These are phyloP conservation scores for Eretmocerus hayati DNA, from an alignment of 2,888 invertebrate species.

Conservation along the genomic window DNA sequence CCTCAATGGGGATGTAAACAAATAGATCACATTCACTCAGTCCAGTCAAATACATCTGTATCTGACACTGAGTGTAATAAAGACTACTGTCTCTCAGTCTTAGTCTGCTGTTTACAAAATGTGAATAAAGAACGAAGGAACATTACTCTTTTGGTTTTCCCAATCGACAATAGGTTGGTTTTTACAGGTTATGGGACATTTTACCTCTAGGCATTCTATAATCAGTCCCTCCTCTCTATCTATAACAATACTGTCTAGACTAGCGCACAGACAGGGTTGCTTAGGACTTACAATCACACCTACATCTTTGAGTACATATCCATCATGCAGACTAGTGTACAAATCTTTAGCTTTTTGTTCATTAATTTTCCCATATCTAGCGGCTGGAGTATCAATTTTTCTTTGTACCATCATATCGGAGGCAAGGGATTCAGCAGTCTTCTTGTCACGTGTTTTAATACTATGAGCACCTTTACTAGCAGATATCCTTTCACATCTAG, in stretches of 20 bases:
- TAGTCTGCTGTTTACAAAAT: neutral
- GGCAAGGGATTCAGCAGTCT: conserved; percentile 12
- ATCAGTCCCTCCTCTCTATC: neutral
- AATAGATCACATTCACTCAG: conserved; percentile 1
- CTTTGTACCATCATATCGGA: conserved; percentile 12
- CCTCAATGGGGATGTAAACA: neutral
- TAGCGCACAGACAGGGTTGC: conserved; percentile 9
- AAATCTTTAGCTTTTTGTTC: conserved; percentile 10
- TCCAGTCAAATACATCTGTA: conserved; percentile 3
- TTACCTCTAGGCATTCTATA: neutral
- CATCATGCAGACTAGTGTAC: conserved; percentile 11
- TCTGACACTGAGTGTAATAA: conserved; percentile 1
- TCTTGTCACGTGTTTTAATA: conserved; percentile 15
- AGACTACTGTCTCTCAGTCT: neutral
- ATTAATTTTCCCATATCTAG: neutral
- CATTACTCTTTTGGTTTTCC: neutral
- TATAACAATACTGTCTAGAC: conserved; percentile 3
- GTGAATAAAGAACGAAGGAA: neutral
- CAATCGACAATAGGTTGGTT: neutral
- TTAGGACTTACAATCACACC: conserved; percentile 5
- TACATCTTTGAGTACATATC: conserved; percentile 7
- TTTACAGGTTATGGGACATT: neutral
- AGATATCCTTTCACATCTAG: neutral
- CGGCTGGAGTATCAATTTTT: neutral
- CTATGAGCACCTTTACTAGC: conserved; percentile 6